Evolutionary conservation across 1,140 invertebrate species (phyloP).

Genomic region (Hermetia illucens): DNA sequence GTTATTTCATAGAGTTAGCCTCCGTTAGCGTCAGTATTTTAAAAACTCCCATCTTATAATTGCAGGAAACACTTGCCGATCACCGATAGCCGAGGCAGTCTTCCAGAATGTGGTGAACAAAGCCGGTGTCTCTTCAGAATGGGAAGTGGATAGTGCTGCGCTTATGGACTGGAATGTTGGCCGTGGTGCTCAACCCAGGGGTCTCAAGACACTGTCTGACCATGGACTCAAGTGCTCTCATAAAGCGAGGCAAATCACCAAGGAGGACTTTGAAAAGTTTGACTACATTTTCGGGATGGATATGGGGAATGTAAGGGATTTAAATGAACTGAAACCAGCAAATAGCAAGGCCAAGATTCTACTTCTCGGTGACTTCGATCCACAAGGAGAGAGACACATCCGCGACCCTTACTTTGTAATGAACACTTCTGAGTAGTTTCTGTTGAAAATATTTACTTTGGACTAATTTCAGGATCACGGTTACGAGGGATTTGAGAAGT

Average conservation of each 20-base stretch:
- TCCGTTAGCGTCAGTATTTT: too few species aligned
- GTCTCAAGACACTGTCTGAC: constrained; percentile 43
- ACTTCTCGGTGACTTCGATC: constrained; percentile 62
- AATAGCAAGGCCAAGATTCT: constrained; percentile 50
- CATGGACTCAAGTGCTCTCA: constrained; percentile 48
- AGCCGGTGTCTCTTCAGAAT: constrained; percentile 41
- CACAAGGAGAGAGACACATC: constrained; percentile 56
- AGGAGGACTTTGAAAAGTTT: constrained; percentile 59
- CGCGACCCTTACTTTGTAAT: constrained; percentile 79
- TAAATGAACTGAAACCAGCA: constrained; percentile 42
- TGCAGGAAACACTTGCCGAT: constrained; percentile 91
- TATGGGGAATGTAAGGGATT: constrained; percentile 52
- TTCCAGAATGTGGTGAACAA: constrained; percentile 56
- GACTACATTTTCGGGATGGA: constrained; percentile 88
- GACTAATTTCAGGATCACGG: too few species aligned
- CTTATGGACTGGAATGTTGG: constrained; percentile 73
- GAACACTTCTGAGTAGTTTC: too few species aligned
- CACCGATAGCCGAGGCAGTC: constrained; percentile 84
- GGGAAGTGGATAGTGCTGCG: constrained; percentile 80
- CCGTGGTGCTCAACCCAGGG: constrained; percentile 57
- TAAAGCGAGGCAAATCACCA: constrained; percentile 50
- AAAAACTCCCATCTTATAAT: too few species aligned
- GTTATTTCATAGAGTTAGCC: too few species aligned
- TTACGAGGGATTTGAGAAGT: too few species aligned
- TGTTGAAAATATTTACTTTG: too few species aligned